Conservation (phyloP, 2,797 vertebrate genomes). For the Tokudaia tokunoshimensis region DNA sequence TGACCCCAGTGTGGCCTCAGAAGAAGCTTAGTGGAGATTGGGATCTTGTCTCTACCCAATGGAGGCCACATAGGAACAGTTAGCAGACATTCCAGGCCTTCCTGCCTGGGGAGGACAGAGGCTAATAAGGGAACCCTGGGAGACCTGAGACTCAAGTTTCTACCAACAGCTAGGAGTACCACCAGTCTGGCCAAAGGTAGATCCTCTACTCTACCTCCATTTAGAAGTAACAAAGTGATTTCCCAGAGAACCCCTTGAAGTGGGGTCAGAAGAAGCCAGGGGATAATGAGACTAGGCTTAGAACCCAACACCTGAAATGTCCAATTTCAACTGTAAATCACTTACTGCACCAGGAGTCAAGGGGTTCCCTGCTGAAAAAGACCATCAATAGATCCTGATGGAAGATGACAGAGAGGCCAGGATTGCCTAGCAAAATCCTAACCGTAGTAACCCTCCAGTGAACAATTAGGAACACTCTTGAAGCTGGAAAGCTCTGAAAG, state of each 20-base stretch:
- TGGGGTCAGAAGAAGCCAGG: neutral
- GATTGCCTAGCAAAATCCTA: slow-evolving; percentile 21
- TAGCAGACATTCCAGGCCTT: neutral
- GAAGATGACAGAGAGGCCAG: neutral
- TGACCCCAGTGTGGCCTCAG: neutral
- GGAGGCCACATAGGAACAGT: neutral
- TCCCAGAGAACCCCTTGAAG: neutral
- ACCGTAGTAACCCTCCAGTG: neutral
- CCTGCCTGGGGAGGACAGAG: accelerated
- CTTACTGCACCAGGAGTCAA: neutral
- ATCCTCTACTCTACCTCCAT: neutral
- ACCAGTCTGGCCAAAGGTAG: neutral
- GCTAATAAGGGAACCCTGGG: too few relatives aligned
- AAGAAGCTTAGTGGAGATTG: neutral
- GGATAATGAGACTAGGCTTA: neutral
- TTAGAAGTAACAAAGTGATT: neutral
- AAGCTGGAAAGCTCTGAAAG: slow-evolving; percentile 11
- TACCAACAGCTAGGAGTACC: neutral
- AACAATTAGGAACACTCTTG: neutral
- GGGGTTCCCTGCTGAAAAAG: neutral
- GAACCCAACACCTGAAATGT: neutral
- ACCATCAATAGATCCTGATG: neutral
- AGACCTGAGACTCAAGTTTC: neutral
- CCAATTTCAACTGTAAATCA: neutral
- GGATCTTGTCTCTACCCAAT: neutral